A percentile compares a stretch with the other conserved stretches of the same genome.
phyloP scores from a whole-genome alignment of 2,113 vertebrate genomes.

The Thermophis baileyi region DNA sequence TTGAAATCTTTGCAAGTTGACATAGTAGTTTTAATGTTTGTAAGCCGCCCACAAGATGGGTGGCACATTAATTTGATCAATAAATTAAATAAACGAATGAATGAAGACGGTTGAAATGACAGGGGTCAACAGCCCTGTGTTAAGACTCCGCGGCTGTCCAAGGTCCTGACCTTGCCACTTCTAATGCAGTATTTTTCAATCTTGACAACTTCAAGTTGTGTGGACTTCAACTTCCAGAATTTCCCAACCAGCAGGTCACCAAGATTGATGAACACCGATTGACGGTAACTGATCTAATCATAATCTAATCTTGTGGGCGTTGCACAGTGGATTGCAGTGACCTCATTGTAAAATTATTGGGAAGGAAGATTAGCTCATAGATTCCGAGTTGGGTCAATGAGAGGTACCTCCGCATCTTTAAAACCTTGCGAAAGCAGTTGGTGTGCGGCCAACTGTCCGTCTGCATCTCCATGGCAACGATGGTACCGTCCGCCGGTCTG shows the following conservation, averaged over 20 bases:
- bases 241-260: background rate
- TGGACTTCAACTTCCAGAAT: background rate
- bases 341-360: background rate
- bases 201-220: background rate
- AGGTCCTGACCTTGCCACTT: background rate
- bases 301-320: background rate
- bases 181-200: background rate
- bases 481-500: slow-evolving; percentile 76
- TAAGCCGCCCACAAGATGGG: background rate
- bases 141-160: background rate
- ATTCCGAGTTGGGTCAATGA: background rate
- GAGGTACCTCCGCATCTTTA: slow-evolving; percentile 63
- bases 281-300: background rate
- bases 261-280: background rate
- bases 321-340: background rate
- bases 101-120: background rate
- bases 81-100: background rate
- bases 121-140: background rate
- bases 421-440: slow-evolving; percentile 62
- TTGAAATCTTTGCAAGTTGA: too few species aligned
- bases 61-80: background rate
- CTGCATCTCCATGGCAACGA: slow-evolving; percentile 56
- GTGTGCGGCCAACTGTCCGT: slow-evolving; percentile 55
- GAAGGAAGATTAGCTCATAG: background rate
- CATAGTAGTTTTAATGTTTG: too few species aligned